phyloP scores from a whole-genome alignment of 1,140 invertebrate species.

The Magallana ariakensis region DNA sequence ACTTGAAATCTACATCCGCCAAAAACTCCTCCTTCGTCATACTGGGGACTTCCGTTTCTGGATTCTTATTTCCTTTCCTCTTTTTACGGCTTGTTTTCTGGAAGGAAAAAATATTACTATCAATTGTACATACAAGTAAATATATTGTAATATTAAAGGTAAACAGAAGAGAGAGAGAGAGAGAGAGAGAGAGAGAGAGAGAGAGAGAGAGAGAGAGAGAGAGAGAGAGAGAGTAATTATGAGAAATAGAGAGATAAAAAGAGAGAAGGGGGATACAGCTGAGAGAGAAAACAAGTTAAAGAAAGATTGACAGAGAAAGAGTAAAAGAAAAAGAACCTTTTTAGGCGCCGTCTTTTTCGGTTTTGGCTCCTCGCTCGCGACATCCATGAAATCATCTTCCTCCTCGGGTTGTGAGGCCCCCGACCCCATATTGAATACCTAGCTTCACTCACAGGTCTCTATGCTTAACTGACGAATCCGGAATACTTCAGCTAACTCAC shows the following conservation, averaged over 20 bases:
- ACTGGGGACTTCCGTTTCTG: conserved; percentile 12
- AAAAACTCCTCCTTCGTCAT: conserved; percentile 39
- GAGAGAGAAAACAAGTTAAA: too few relatives aligned
- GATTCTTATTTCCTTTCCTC: conserved; percentile 3
- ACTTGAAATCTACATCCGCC: conserved; percentile 45
- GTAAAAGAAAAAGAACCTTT: background rate
- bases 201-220: too few relatives aligned
- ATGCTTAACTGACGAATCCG: background rate
- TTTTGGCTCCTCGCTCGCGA: background rate
- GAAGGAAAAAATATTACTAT: background rate
- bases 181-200: too few relatives aligned
- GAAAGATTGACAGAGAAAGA: too few relatives aligned
- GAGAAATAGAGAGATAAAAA: too few relatives aligned
- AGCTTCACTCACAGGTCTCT: background rate
- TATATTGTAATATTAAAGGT: background rate
- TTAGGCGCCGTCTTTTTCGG: background rate
- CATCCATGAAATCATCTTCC: background rate
- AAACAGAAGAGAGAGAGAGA: too few relatives aligned
- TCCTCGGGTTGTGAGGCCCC: background rate
- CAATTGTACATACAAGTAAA: too few relatives aligned
- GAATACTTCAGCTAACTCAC: background rate
- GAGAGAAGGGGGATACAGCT: too few relatives aligned
- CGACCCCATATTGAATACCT: background rate
- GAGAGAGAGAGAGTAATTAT: too few relatives aligned
- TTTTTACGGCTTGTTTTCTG: background rate